These are phyloP conservation scores for Drosophila neocordata DNA, from an alignment of 1,140 invertebrate species.

Conservation along the genomic window DNA sequence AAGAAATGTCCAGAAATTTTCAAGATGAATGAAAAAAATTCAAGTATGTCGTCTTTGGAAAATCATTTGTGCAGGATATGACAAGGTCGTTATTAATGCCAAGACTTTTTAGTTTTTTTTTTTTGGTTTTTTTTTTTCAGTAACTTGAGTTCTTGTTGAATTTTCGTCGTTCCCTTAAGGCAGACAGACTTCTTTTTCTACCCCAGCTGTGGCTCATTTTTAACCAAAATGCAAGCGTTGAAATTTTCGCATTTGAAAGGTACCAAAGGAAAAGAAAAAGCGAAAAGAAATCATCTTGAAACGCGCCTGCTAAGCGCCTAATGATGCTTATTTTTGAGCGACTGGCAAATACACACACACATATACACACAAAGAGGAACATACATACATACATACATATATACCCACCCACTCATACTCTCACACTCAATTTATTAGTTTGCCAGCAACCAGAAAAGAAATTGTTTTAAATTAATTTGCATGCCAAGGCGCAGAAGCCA, in stretches of 20 bases:
- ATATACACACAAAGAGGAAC: constrained; percentile 5
- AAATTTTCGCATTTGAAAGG: constrained; percentile 39
- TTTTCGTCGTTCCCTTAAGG: constrained; percentile 7
- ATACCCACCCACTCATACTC: constrained; percentile 12
- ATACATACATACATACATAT: neutral
- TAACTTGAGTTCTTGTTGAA: constrained; percentile 33
- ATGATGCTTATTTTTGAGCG: constrained; percentile 72
- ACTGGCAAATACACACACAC: constrained; percentile 18
- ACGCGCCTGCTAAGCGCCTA: constrained; percentile 67
- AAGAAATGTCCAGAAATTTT: too few relatives aligned
- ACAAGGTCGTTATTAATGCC: neutral
- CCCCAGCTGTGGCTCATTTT: constrained; percentile 5
- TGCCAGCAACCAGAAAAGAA: constrained; percentile 59
- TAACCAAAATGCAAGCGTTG: constrained; percentile 22
- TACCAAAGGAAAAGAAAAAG: too few relatives aligned
- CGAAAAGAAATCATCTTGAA: constrained; percentile 62
- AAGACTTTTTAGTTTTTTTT: neutral
- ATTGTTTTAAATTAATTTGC: constrained; percentile 77
- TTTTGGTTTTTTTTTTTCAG: constrained; percentile 22
- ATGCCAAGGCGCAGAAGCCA: constrained; percentile 48
- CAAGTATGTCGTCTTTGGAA: too few relatives aligned
- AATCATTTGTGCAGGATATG: neutral
- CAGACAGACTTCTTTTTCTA: neutral
- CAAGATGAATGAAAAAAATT: too few relatives aligned
- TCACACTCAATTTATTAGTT: constrained; percentile 54